Evolutionary conservation across 2,797 vertebrate genomes (phyloP).

Genomic region (Sebastes nivosus): DNA sequence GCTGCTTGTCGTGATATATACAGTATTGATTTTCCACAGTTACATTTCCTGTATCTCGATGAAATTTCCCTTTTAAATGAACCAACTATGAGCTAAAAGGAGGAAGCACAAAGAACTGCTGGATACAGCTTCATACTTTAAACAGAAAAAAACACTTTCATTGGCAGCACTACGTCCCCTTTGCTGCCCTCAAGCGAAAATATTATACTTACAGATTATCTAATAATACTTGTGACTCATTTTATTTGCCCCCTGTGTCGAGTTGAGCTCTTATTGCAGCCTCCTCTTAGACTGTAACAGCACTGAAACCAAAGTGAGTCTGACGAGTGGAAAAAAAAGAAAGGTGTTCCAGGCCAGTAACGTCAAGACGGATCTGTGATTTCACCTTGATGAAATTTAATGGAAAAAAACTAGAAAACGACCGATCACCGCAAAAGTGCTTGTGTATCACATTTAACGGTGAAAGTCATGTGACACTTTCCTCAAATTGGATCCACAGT

Average conservation of each 20-base stretch:
- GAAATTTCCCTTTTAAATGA: not conserved
- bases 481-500: conserved; percentile 4
- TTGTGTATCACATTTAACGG: not conserved
- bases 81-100: not conserved
- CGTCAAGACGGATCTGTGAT: not conserved
- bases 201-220: not conserved
- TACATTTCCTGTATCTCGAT: not conserved
- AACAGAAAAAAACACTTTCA: not conserved
- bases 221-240: not conserved
- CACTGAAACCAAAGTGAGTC: not conserved
- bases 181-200: not conserved
- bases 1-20: not conserved
- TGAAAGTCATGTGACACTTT: conserved; percentile 22
- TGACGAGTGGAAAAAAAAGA: not conserved
- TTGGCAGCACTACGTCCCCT: not conserved
- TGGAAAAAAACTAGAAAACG: conserved; percentile 1
- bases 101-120: not conserved
- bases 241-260: not conserved
- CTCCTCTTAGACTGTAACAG: not conserved
- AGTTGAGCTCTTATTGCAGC: not conserved
- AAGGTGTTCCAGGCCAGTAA: not conserved
- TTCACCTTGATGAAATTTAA: conserved; percentile 19
- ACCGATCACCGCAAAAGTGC: not conserved
- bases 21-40: not conserved
- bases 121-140: not conserved